Evolutionary conservation across 1,140 invertebrate genomes (phyloP).

Genomic region (roundworm (Caenorhabditis elegans)): WBcel235 BX284605.5:12536001-12536500

Average conservation of each 20-base stretch:
- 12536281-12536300: not conserved
- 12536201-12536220: not conserved
- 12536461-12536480: not conserved
- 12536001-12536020: no score
- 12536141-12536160: no score
- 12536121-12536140: no score
- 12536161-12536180: no score
- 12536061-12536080: no score
- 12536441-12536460: not conserved
- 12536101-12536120: no score
- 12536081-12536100: no score
- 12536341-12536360: not conserved
- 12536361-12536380: not conserved
- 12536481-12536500: not conserved
- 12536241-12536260: not conserved
- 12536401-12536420: not conserved
- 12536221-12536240: not conserved
- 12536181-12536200: no score
- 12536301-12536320: not conserved
- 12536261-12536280: no score
- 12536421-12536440: constrained; percentile 7
- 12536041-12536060: no score
- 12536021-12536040: no score
- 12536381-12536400: not conserved
- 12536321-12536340: not conserved